Conservation (phyloP, 2,888 invertebrate species). For the Chouioia cunea region DNA sequence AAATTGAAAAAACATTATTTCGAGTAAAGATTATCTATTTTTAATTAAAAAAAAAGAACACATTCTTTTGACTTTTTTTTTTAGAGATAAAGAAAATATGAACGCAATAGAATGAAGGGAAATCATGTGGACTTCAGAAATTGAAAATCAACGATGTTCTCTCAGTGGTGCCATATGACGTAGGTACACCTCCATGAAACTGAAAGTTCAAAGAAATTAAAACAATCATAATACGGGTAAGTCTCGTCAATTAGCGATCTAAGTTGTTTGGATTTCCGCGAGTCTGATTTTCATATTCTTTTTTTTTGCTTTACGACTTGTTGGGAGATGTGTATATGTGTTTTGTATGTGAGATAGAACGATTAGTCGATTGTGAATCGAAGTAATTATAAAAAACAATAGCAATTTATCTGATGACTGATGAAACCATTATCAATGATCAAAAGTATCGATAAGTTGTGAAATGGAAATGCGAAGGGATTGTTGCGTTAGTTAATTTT, state of each 20-base stretch:
- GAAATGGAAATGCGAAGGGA: no score
- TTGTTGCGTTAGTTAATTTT: no score
- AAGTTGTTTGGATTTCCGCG: constrained; percentile 20
- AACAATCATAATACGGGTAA: constrained; percentile 61
- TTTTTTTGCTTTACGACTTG: no score
- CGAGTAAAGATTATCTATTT: constrained; percentile 13
- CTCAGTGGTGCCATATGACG: constrained; percentile 63
- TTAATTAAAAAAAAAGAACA: constrained; percentile 1
- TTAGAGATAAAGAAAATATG: not conserved
- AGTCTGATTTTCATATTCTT: constrained; percentile 19
- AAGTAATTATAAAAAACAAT: not conserved
- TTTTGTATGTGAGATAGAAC: no score
- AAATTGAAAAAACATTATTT: constrained; percentile 44
- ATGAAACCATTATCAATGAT: no score
- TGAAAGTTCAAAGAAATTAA: constrained; percentile 69
- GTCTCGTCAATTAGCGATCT: constrained; percentile 31
- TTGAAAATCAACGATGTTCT: constrained; percentile 61
- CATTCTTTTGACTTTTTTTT: not conserved
- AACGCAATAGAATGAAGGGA: constrained; percentile 33
- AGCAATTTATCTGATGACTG: no score
- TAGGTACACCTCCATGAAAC: constrained; percentile 63
- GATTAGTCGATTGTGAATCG: not conserved
- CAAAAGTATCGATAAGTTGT: no score
- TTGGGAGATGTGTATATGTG: no score
- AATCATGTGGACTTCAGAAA: constrained; percentile 34